Base-by-base conservation (phyloP, 2,113 vertebrate species). In the Mohoua ochrocephala region DNA sequence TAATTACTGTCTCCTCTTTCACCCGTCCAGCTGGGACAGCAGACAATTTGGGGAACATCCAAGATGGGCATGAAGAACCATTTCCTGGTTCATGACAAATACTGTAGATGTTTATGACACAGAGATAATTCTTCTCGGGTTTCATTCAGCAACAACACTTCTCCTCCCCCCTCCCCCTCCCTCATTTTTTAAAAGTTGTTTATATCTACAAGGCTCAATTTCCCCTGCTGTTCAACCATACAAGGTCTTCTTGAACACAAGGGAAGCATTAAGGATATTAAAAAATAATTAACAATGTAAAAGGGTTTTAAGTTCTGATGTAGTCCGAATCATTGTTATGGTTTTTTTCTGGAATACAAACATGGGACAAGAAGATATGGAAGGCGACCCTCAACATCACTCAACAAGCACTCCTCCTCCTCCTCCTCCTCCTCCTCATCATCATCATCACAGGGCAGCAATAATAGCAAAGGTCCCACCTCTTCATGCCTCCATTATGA, bases 41-140 rank as follows among this genome's bases (percentile, higher is more conserved):
- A 98, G 95, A 97, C 85, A 90, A 86, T 76, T 63, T 96, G 92
- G 78, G 91, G 33, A 88, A 33, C 42, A 56, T 95, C 95, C 95
- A 94, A 92, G 52, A 83, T 33, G 82, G 93, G 85, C 77, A 97
- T 20, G 57, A 84, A 87, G 52, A 94, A 79, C 85, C 79, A 59
- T 92, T 95, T 94, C 74, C 89, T 90, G 79, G 91, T 91, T 94
- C 49, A 50, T 75, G 67, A 69, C 57, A 90, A 95, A 67, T 89
- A 78, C 16, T 60, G 89, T 88, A 86, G 93, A 88, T 52, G 53
- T 81, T 98, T 92, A 89, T 85, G 67, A 61, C 85, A 93, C 15
- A 47, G 31, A 78, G 18, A 60, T 39, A 75, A 44, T 45, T 91
- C 35, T 91, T 92, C 79, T 54, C 19, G 2, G 35, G 30, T 56